phyloP scores from a whole-genome alignment of 23 tunicate genomes.

The Halocynthia roretzi region DNA sequence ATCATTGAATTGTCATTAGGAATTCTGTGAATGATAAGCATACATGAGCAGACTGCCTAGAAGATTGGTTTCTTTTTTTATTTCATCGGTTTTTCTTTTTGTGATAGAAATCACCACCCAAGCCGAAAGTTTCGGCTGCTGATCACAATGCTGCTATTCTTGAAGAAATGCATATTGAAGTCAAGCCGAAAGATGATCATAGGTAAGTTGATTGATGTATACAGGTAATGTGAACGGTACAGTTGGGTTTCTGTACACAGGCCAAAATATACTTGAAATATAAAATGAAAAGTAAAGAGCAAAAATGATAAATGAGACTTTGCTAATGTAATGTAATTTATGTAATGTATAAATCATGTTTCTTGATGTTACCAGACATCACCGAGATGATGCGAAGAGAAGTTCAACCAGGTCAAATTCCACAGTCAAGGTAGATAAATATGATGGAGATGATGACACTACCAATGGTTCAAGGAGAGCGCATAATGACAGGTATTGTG shows the following conservation, averaged over 20 bases:
- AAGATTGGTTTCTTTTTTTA: too few relatives aligned
- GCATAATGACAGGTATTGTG: neutral
- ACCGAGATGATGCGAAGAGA: neutral
- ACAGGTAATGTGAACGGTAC: too few relatives aligned
- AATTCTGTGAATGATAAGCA: neutral
- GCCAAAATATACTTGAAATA: too few relatives aligned
- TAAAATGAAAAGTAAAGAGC: too few relatives aligned
- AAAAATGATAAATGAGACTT: neutral
- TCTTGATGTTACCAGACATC: neutral
- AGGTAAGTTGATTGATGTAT: too few relatives aligned
- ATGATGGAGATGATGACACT: constrained; percentile 24
- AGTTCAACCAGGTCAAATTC: constrained; percentile 14
- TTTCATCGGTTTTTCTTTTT: too few relatives aligned
- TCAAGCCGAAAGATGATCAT: neutral
- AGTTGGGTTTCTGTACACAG: too few relatives aligned
- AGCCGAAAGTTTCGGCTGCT: constrained; percentile 15
- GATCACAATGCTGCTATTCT: constrained; percentile 13
- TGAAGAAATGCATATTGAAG: constrained; percentile 21
- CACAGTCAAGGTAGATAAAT: constrained; percentile 10
- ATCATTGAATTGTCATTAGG: neutral
- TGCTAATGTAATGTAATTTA: neutral
- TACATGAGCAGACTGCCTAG: too few relatives aligned
- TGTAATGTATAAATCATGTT: neutral
- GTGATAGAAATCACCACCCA: constrained; percentile 2
- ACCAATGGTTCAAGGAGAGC: constrained; percentile 20